These are phyloP conservation scores for Scartelaos histophorus DNA, from an alignment of 2,113 vertebrate genomes.

Conservation along the genomic window DNA sequence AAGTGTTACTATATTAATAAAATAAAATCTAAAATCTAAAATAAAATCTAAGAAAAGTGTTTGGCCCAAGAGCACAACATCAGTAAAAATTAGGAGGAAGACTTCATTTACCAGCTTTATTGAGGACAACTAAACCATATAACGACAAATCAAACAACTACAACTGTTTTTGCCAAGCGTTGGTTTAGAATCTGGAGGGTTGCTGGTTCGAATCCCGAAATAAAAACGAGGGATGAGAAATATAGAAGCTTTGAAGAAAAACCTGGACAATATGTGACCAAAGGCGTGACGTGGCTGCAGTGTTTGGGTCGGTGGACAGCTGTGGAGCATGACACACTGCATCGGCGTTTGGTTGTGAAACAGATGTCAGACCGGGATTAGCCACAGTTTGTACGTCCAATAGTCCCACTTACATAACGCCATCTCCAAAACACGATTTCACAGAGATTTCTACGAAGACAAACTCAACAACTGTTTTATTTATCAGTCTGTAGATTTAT, in stretches of 20 bases:
- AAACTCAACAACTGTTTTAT: neutral
- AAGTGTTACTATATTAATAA: neutral
- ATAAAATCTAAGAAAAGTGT: neutral
- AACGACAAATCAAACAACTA: too few relatives aligned
- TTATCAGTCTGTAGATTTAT: neutral
- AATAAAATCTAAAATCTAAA: too few relatives aligned
- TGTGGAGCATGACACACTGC: constrained; percentile 39
- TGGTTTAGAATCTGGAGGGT: too few relatives aligned
- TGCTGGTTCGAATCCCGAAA: too few relatives aligned
- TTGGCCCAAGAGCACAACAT: neutral
- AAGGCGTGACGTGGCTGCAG: constrained; percentile 1
- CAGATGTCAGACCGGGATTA: constrained; percentile 48
- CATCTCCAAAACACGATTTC: neutral
- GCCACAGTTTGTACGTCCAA: constrained; percentile 19
- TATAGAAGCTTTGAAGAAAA: neutral
- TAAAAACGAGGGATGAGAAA: neutral
- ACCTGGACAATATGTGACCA: neutral
- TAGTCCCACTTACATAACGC: neutral
- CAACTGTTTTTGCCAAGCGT: too few relatives aligned
- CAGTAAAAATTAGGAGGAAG: neutral
- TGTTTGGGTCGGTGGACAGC: constrained; percentile 39
- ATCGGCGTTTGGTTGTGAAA: constrained; percentile 31
- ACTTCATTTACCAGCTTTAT: too few relatives aligned
- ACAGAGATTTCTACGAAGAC: neutral
- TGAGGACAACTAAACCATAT: too few relatives aligned